Evolutionary conservation across 1,140 invertebrate species (phyloP), one percentile per base, ranked within the genome.

Genomic region (Brachionus angularis): DNA sequence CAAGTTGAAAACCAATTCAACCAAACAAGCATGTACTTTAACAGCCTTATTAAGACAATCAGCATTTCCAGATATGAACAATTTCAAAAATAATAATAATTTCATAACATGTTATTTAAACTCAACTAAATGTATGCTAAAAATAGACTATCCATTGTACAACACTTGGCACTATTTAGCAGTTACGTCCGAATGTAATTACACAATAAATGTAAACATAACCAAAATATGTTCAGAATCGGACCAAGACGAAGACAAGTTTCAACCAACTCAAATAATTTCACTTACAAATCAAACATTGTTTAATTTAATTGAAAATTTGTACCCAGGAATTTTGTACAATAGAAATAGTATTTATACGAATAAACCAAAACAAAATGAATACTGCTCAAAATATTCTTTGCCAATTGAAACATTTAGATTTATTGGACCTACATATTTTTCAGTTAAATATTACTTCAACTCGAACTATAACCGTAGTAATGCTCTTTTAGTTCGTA

Each of bases 361-460:
- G 33, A 21, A 23, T 58, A 21, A 58, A 18, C 53, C 23, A 29
- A 58, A 58, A 39, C 25, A 10, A 58, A 34, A 21, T 14, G 53
- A 58, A 58, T 58, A 14, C 36, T 67, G 62, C 18, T 18, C 39
- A 14, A 67, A 67, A 14, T 36, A 23, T 39, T 58, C 39, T 67
- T 29, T 34, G 14, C 62, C 42, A 7, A 50, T 67, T 23, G 62
- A 67, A 47, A 67, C 62, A 47, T 67, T 67, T 67, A 18, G 62
- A 29, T 67, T 67, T 16, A 67, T 67, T 33, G 62, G 62, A 31
- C 62, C 62, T 2, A 47, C 62, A n/a, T 67, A 47, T 27, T 67
- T 67, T 50, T 67, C 62, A 3, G 62, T 67, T 18, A 67, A 67
- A 47, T 67, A 67, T 29, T 67, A 67, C 12, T 67, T 67, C 31